Evolutionary conservation across 2,888 invertebrate genomes (phyloP).

Genomic region (Caenorhabditis virilis): DNA sequence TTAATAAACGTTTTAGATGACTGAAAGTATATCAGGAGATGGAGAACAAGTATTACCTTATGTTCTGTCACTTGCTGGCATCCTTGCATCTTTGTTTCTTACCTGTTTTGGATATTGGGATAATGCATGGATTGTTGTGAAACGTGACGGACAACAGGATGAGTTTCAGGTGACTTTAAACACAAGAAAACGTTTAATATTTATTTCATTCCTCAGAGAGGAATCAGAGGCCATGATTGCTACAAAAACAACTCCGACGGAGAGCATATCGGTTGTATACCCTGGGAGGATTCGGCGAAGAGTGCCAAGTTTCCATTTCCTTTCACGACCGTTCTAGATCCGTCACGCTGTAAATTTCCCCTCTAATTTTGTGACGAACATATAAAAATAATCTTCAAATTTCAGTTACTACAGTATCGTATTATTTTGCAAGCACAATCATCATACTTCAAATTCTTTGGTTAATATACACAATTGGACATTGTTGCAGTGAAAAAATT

Average conservation of each 20-base stretch:
- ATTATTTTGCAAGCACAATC: background rate
- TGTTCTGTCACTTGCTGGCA: background rate
- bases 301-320: slow-evolving; percentile 21
- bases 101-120: slow-evolving; percentile 16
- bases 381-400: no score
- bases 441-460: slow-evolving; percentile 19
- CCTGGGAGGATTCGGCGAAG: slow-evolving; percentile 17
- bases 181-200: background rate
- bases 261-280: slow-evolving; percentile 16
- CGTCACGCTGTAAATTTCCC: slow-evolving; percentile 7
- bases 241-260: slow-evolving; percentile 4
- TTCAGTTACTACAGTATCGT: no score
- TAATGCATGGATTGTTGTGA: slow-evolving; percentile 28
- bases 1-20: background rate
- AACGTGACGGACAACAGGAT: slow-evolving; percentile 1
- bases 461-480: slow-evolving; percentile 23
- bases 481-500: slow-evolving; percentile 21
- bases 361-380: no score
- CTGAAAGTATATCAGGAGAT: background rate
- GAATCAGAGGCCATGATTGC: slow-evolving; percentile 31
- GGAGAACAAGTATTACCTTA: background rate
- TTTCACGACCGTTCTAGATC: slow-evolving; percentile 1
- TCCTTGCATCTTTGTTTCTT: slow-evolving; percentile 17
- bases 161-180: slow-evolving; percentile 36
- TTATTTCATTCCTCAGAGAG: slow-evolving; percentile 16